Evolutionary conservation across 2,888 invertebrate species (phyloP), one percentile per base, ranked within the genome.

Genomic region (Drosophila borborema): DNA sequence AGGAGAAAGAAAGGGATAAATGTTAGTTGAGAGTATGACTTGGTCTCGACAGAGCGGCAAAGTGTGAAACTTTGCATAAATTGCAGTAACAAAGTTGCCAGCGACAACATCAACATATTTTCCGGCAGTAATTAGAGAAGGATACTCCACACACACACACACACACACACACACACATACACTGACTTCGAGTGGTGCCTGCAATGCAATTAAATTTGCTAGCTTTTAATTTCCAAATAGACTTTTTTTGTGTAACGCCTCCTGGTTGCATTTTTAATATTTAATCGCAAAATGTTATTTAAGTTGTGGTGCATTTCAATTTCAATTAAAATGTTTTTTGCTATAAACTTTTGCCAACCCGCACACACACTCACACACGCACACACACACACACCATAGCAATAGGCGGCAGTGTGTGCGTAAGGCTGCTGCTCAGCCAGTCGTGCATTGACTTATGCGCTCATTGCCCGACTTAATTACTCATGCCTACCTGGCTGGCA

Each of bases 51-150:
- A 48, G 48, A 28, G 78, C 80, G 86, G 72, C 80, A 82, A 79
- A 86, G 86, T 82, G 86, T 81, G 78, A 82, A 82, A 86, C 80
- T 88, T 88, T 86, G 83, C 82, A 83, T 81, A 84, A 86, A 81
- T 83, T 82, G 80, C 74, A 72, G 76, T 76, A 77, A 75, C 84
- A 85, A 83, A 82, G 80, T 85, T 87, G 71, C 78, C 61, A 74
- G 68, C 76, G 68, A 80, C 81, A 81, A 74, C 81, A 83, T 86
- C 74, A 83, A 83, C 86, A 86, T 88, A 86, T 86, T 88, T 86
- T 83, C 74, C 77, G 62, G 69, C 80, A 74, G 86, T 82, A 86
- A 88, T 87, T 87, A 88, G 76, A 80, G 38, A 79, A 67, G 70
- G 64, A 77, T 67, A 62, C 69, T n/a, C 61, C 64, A 10, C 53